Percentiles rank a stretch among this genome's conserved stretches.
phyloP scores from a whole-genome alignment of 2,888 invertebrate genomes.

The Dicranocentrus wangi region DNA sequence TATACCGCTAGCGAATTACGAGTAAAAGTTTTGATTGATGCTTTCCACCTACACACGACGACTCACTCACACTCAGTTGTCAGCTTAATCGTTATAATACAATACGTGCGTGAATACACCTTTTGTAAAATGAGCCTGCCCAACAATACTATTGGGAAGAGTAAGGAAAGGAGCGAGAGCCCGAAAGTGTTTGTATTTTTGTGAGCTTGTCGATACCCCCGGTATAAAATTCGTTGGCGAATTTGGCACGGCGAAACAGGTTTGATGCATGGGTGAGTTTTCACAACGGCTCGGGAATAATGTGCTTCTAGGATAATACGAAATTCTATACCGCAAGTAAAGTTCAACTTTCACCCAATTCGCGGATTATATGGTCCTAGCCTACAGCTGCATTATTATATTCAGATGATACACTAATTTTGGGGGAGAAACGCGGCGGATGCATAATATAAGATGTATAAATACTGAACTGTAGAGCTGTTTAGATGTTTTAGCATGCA shows the following conservation, averaged over 20 bases:
- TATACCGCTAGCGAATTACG: too few species aligned
- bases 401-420: background rate
- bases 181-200: too few species aligned
- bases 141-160: too few species aligned
- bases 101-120: too few species aligned
- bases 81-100: too few species aligned
- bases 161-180: too few species aligned
- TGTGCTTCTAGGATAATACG: background rate
- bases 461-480: background rate
- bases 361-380: background rate
- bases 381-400: constrained; percentile 21
- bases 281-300: background rate
- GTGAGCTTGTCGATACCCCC: too few species aligned
- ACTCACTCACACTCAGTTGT: too few species aligned
- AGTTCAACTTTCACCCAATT: background rate
- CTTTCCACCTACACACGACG: too few species aligned
- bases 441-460: constrained; percentile 1
- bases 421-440: background rate
- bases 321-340: background rate
- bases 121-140: too few species aligned
- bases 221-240: background rate
- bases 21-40: too few species aligned
- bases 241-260: constrained; percentile 15
- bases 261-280: constrained; percentile 1
- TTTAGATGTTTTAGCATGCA: background rate